Percentiles rank a stretch among this genome's conserved stretches.
Conservation (phyloP, 2,797 vertebrate genomes). For the Coregonus ussuriensis region DNA sequence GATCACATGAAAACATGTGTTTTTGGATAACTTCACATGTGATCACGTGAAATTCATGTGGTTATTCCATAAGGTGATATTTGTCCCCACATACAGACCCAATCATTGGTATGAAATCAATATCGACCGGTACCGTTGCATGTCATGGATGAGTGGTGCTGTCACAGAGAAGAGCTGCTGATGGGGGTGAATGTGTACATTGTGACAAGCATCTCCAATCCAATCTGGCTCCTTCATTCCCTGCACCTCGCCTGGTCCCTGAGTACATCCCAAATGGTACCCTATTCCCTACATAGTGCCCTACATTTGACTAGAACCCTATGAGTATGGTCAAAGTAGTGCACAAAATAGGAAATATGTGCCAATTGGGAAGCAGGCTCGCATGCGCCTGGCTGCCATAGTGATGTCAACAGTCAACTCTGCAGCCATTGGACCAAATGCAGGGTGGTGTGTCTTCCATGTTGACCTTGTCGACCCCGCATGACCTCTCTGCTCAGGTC, state of each 20-base stretch:
- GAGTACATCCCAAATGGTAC: not conserved
- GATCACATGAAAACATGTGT: too few relatives aligned
- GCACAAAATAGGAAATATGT: not conserved
- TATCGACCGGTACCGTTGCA: constrained; percentile 20
- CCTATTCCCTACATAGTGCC: not conserved
- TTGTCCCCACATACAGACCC: not conserved
- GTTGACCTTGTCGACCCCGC: constrained; percentile 71
- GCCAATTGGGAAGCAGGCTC: not conserved
- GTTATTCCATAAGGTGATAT: too few relatives aligned
- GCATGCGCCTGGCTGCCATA: not conserved
- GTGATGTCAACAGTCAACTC: constrained; percentile 30
- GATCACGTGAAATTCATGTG: too few relatives aligned
- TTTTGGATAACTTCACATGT: too few relatives aligned
- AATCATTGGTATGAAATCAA: constrained; percentile 19
- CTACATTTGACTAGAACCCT: not conserved
- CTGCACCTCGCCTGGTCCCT: constrained; percentile 37
- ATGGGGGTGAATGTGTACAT: constrained; percentile 12
- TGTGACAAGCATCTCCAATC: constrained; percentile 5
- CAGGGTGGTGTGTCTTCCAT: constrained; percentile 54
- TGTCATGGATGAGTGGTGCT: constrained; percentile 29
- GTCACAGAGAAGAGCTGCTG: constrained; percentile 18
- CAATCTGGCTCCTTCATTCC: constrained; percentile 15
- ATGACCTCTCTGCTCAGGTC: constrained; percentile 71
- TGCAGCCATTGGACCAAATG: constrained; percentile 47
- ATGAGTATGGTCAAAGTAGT: not conserved